These are phyloP conservation scores for Tribolium freemani DNA, from an alignment of 2,888 invertebrate genomes.

Conservation along the genomic window DNA sequence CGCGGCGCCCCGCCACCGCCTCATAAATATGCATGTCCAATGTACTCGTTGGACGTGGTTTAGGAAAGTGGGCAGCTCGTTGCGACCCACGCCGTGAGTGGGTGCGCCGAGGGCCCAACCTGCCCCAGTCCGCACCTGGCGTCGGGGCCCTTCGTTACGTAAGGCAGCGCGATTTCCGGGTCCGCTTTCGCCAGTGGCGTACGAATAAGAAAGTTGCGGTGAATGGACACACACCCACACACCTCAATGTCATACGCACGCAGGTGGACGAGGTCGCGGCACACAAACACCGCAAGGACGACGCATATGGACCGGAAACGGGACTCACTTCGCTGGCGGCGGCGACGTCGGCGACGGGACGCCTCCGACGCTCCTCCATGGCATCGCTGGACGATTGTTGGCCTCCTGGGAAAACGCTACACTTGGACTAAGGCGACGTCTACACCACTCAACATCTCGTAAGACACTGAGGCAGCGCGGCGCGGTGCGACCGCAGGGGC, in stretches of 20 bases:
- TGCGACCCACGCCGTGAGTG: slow-evolving; percentile 60
- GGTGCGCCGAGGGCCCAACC: slow-evolving; percentile 59
- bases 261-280: slow-evolving; percentile 59
- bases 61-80: slow-evolving; percentile 59
- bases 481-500: slow-evolving; percentile 56
- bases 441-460: slow-evolving; percentile 48
- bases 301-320: slow-evolving; percentile 48
- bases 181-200: background rate
- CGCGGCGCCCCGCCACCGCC: slow-evolving; percentile 44
- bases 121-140: slow-evolving; percentile 24
- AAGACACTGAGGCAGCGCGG: slow-evolving; percentile 56
- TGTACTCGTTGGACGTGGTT: slow-evolving; percentile 58
- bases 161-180: background rate
- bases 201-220: slow-evolving; percentile 49
- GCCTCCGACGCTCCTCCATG: background rate
- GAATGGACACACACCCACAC: slow-evolving; percentile 58
- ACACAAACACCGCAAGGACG: slow-evolving; percentile 49
- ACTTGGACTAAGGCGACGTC: slow-evolving; percentile 33
- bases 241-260: slow-evolving; percentile 64
- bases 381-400: slow-evolving; percentile 4
- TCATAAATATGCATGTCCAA: slow-evolving; percentile 63
- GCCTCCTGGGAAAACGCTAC: background rate
- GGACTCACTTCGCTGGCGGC: slow-evolving; percentile 48
- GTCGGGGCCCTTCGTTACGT: slow-evolving; percentile 8
- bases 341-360: slow-evolving; percentile 1